Base-by-base conservation (phyloP, 2,113 vertebrate genomes). In the Nyctibius bracteatus region DNA sequence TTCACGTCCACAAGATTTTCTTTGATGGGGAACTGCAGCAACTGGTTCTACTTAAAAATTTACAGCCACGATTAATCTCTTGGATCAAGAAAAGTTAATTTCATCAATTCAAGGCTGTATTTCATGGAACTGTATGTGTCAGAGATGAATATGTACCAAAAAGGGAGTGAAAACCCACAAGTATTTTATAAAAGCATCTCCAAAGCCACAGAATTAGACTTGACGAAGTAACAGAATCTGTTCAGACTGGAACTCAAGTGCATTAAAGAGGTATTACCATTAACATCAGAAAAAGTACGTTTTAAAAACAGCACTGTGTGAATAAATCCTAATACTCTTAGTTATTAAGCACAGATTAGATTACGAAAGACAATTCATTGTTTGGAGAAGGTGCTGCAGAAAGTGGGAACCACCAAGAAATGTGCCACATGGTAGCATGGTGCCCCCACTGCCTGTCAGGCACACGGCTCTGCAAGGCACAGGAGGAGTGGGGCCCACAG, bases 71-170 rank as follows among this genome's bases (percentile, higher is more conserved):
- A 94, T 96, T 96, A 97, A 96, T 96, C 84, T 96, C 96, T 81
- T 75, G 77, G 88, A 95, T 95, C 92, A 96, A 94, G 91, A 96
- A 89, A 94, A 97, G 94, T 97, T 96, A 94, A 92, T 97, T 96
- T 94, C 81, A 92, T 95, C 83, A 95, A 93, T 54, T 80, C 23
- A 74, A 73, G 51, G 58, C 78, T 59, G 55, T 33, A 88, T 73
- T 79, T 93, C 66, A 87, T 74, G 37, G 78, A 96, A 94, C 70
- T 74, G 27, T 49, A 90, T 86, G 68, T 86, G 57, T 85, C 84
- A 93, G 49, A 88, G 62, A 90, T 89, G 20, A 91, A 67, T 41
- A 63, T 4, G 35, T 59, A 94, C 30, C 52, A 94, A 65, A 68
- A 77, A 88, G 15, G 11, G 61, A 16, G 39, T 44, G 73, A 77